Conservation (phyloP, 2,888 invertebrate species). For the Lycocerus yunnanus region DNA sequence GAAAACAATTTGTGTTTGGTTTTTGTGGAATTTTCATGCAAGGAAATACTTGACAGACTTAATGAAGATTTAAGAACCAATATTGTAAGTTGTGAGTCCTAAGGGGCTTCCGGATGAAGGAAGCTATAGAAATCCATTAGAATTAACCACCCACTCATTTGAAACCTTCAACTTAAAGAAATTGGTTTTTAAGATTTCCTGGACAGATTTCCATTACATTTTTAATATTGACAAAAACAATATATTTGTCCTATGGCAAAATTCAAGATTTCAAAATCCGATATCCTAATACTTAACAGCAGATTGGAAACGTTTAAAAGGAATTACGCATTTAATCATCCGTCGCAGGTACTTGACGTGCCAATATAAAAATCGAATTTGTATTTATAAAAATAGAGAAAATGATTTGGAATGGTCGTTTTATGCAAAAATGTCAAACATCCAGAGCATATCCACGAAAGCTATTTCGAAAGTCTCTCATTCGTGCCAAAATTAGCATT, state of each 20-base stretch:
- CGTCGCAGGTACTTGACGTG: too few relatives aligned
- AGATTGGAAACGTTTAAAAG: neutral
- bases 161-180: neutral
- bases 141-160: neutral
- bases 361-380: too few relatives aligned
- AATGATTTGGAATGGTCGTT: too few relatives aligned
- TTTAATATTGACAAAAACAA: neutral
- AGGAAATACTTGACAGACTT: conserved; percentile 6
- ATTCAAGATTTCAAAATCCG: neutral
- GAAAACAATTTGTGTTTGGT: neutral
- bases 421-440: too few relatives aligned
- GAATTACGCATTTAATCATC: neutral
- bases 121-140: conserved; percentile 3
- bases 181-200: neutral
- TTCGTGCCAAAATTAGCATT: too few relatives aligned
- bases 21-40: neutral
- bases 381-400: too few relatives aligned
- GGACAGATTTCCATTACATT: neutral
- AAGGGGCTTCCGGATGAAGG: neutral
- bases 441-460: too few relatives aligned
- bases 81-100: neutral
- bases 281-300: neutral
- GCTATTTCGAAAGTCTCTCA: too few relatives aligned
- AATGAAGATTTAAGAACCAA: conserved; percentile 10
- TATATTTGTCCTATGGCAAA: neutral